These are phyloP conservation scores for Xiphias gladius DNA, from an alignment of 2,113 vertebrate genomes.

Conservation along the genomic window DNA sequence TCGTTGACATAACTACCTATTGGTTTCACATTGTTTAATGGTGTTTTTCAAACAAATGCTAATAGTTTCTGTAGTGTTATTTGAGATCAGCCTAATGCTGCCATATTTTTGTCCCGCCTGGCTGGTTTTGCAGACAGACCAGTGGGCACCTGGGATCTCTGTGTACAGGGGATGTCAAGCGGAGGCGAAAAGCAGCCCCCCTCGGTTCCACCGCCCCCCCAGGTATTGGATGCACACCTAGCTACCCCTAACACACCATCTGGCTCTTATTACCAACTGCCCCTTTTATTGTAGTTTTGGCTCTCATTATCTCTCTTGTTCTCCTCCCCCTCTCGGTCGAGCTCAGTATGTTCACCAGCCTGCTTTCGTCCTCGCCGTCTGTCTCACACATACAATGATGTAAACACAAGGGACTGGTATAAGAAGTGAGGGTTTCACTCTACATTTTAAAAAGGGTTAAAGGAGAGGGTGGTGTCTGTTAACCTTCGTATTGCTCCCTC, in stretches of 20 bases:
- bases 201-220: constrained; percentile 87
- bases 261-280: constrained; percentile 60
- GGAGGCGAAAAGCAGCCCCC: constrained; percentile 96
- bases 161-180: constrained; percentile 97
- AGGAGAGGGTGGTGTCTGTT: constrained; percentile 20
- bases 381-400: constrained; percentile 74
- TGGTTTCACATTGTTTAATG: constrained; percentile 2
- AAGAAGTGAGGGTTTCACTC: constrained; percentile 13
- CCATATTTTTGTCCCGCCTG: constrained; percentile 44
- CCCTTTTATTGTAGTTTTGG: constrained; percentile 67
- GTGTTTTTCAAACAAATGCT: neutral
- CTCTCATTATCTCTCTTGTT: constrained; percentile 43
- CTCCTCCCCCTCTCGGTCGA: constrained; percentile 79
- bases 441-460: constrained; percentile 33
- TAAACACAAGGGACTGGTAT: neutral
- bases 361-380: constrained; percentile 67
- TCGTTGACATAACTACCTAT: neutral
- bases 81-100: constrained; percentile 17
- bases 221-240: constrained; percentile 86
- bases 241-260: constrained; percentile 63
- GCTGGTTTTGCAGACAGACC: constrained; percentile 90
- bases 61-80: neutral
- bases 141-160: constrained; percentile 97
- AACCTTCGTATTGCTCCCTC: constrained; percentile 3
- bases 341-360: constrained; percentile 78